Percentiles rank a stretch among this genome's conserved stretches.
Conservation (phyloP, 2,113 vertebrate species). For the Caranx ignobilis region DNA sequence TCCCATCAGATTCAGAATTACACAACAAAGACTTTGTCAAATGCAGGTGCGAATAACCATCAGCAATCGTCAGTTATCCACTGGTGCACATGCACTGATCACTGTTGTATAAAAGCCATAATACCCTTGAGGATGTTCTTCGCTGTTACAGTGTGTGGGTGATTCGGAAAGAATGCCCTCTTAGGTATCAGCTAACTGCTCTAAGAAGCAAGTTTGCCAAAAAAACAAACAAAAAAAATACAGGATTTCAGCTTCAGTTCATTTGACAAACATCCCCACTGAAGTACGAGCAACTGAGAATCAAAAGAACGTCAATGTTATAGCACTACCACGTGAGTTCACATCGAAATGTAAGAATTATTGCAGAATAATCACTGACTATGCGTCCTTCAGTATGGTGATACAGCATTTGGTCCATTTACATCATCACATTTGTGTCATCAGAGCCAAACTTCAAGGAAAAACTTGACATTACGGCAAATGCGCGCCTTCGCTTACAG, state of each 20-base stretch:
- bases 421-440: conserved; percentile 52
- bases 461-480: conserved; percentile 8
- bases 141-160: conserved; percentile 19
- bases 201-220: conserved; percentile 25
- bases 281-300: conserved; percentile 66
- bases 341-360: conserved; percentile 76
- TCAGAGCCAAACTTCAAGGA: conserved; percentile 34
- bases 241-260: conserved; percentile 25
- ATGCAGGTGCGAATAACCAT: conserved; percentile 39
- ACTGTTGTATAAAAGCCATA: conserved; percentile 46
- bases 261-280: conserved; percentile 69
- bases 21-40: conserved; percentile 51
- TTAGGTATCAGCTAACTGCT: conserved; percentile 44
- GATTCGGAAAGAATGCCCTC: conserved; percentile 47
- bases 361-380: conserved; percentile 75
- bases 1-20: conserved; percentile 41
- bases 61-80: conserved; percentile 20
- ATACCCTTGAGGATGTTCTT: conserved; percentile 52
- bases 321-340: conserved; percentile 63
- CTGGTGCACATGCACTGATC: conserved; percentile 55
- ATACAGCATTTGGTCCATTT: conserved; percentile 71
- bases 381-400: conserved; percentile 61
- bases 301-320: conserved; percentile 51
- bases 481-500: neutral
- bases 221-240: neutral